phyloP scores from a whole-genome alignment of 2,888 invertebrate species.

The Agonopterix heracliana region DNA sequence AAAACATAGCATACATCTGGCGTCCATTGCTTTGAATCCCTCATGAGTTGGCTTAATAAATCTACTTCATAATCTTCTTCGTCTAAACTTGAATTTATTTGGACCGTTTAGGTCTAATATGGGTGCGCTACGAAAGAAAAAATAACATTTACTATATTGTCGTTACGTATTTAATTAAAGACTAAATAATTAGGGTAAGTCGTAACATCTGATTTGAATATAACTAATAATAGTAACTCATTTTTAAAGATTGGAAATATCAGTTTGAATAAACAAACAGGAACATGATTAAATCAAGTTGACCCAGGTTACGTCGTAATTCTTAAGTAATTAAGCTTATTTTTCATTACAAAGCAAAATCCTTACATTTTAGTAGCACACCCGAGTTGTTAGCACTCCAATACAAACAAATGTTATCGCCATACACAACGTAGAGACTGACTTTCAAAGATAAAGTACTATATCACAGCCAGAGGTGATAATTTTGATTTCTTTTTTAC shows the following conservation, averaged over 20 bases:
- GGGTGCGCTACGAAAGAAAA: conserved; percentile 70
- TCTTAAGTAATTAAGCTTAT: not conserved
- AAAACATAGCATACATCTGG: conserved; percentile 49
- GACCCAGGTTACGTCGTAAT: too few species aligned
- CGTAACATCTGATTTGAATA: too few species aligned
- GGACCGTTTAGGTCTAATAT: conserved; percentile 58
- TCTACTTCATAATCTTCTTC: conserved; percentile 39
- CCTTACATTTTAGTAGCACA: conserved; percentile 39
- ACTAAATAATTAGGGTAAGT: too few species aligned
- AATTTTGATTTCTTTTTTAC: not conserved
- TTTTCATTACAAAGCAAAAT: not conserved
- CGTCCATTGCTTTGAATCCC: conserved; percentile 25
- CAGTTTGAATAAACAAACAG: too few species aligned
- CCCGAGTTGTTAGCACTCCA: conserved; percentile 39
- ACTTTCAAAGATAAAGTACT: conserved; percentile 14
- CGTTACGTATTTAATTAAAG: too few species aligned
- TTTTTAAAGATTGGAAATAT: too few species aligned
- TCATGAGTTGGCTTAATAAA: conserved; percentile 1
- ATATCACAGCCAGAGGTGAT: conserved; percentile 17
- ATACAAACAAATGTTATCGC: too few species aligned
- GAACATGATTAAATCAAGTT: too few species aligned
- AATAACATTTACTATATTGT: conserved; percentile 18
- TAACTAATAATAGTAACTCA: too few species aligned
- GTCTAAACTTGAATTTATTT: conserved; percentile 70
- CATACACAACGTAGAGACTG: not conserved